Evolutionary conservation across 1,140 invertebrate genomes (phyloP).

Genomic region (Caenorhabditis brenneri): DNA sequence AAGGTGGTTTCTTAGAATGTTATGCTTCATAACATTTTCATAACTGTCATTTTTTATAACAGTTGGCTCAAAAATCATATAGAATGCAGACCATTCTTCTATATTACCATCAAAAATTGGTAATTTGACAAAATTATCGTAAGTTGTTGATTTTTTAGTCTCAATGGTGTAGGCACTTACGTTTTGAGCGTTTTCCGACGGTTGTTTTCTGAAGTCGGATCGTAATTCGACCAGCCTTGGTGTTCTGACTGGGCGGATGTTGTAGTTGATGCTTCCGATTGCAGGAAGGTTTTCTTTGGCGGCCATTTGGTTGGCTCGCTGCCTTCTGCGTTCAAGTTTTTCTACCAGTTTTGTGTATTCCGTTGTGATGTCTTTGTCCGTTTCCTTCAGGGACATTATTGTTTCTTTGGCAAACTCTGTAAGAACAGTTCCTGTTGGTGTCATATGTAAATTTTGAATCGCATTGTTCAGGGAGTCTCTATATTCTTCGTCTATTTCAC

Average conservation of each 20-base stretch:
- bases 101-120: background rate
- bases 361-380: background rate
- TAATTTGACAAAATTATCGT: background rate
- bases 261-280: too few species aligned
- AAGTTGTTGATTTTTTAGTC: background rate
- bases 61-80: background rate
- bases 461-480: too few species aligned
- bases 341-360: too few species aligned
- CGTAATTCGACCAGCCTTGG: too few species aligned
- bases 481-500: too few species aligned
- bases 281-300: too few species aligned
- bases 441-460: background rate
- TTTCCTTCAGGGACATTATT: background rate
- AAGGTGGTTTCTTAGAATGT: background rate
- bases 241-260: too few species aligned
- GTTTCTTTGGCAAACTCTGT: background rate
- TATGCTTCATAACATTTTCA: background rate
- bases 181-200: background rate
- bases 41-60: background rate
- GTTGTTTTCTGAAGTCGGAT: too few species aligned
- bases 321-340: background rate
- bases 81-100: background rate
- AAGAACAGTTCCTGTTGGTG: background rate
- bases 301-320: too few species aligned
- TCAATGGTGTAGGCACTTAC: background rate